Percentiles rank a stretch among this genome's conserved stretches.
Evolutionary conservation across 2,797 vertebrate species (phyloP).

Genomic region (Gobionotothen gibberifrons): DNA sequence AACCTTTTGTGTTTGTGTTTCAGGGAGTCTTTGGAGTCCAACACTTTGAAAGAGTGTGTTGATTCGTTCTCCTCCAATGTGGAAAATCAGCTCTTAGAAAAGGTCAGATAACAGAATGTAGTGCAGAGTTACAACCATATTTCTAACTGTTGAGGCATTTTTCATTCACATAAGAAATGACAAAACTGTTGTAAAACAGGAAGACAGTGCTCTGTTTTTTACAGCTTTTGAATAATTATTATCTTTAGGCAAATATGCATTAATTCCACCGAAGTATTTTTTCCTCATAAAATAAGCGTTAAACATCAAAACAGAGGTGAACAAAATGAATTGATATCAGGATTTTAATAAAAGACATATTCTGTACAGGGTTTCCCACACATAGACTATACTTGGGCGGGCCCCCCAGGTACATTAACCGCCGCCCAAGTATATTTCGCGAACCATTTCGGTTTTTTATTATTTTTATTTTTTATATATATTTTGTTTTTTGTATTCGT

Average conservation of each 20-base stretch:
- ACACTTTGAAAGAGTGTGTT: constrained; percentile 49
- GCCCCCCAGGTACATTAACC: too few relatives aligned
- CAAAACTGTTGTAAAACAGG: neutral
- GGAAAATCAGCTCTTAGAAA: constrained; percentile 61
- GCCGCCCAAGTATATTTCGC: too few relatives aligned
- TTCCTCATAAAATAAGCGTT: too few relatives aligned
- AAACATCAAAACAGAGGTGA: neutral
- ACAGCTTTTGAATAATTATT: neutral
- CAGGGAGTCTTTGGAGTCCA: constrained; percentile 69
- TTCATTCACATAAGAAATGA: neutral
- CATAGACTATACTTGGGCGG: too few relatives aligned
- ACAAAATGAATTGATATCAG: neutral
- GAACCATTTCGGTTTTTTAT: too few relatives aligned
- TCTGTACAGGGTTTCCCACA: too few relatives aligned
- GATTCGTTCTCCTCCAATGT: constrained; percentile 60
- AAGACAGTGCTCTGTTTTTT: neutral
- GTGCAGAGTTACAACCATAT: neutral
- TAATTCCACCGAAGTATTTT: neutral
- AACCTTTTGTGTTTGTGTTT: constrained; percentile 1
- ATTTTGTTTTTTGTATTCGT: too few relatives aligned
- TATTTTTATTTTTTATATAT: too few relatives aligned
- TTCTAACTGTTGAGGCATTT: neutral
- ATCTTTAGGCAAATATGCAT: neutral
- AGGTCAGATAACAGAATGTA: constrained; percentile 52
- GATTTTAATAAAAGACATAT: neutral